Evolutionary conservation across 2,888 invertebrate species (phyloP).

Genomic region (Trachelus stipa): DNA sequence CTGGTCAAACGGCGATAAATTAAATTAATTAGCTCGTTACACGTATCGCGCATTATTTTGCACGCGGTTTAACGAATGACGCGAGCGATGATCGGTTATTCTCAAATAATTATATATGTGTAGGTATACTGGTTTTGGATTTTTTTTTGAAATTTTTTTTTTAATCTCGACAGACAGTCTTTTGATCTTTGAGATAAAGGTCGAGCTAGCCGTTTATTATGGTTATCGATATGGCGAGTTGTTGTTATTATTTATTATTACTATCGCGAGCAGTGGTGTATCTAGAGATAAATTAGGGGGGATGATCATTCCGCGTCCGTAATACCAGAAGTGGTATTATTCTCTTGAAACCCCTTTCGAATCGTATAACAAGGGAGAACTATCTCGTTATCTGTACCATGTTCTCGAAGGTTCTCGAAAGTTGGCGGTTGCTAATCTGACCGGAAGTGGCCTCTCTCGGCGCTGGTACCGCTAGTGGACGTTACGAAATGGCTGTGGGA

Average conservation of each 20-base stretch:
- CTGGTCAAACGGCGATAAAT: slow-evolving; percentile 58
- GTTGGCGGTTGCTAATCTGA: slow-evolving; percentile 38
- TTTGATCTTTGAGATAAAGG: too few relatives aligned
- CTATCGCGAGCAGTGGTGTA: too few relatives aligned
- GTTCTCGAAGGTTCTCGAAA: slow-evolving; percentile 38
- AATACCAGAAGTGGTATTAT: slow-evolving; percentile 37
- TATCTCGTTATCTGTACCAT: slow-evolving; percentile 33
- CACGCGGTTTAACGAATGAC: slow-evolving; percentile 3
- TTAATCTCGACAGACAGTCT: too few relatives aligned
- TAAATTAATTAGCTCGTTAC: slow-evolving; percentile 61
- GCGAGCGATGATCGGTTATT: not conserved
- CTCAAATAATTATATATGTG: not conserved
- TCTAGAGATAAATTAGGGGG: too few relatives aligned
- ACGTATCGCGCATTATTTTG: slow-evolving; percentile 31
- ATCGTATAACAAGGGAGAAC: slow-evolving; percentile 31
- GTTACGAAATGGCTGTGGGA: too few relatives aligned
- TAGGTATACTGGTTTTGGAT: too few relatives aligned
- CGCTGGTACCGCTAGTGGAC: too few relatives aligned
- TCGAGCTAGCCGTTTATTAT: fast-evolving
- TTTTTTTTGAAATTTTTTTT: too few relatives aligned
- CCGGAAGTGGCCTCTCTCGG: slow-evolving; percentile 31
- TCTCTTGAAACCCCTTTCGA: slow-evolving; percentile 24
- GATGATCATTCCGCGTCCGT: slow-evolving; percentile 40
- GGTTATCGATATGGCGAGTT: too few relatives aligned
- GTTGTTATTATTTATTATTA: too few relatives aligned